Conservation (phyloP, 2,888 invertebrate species). For the Xanthia icteritia region DNA sequence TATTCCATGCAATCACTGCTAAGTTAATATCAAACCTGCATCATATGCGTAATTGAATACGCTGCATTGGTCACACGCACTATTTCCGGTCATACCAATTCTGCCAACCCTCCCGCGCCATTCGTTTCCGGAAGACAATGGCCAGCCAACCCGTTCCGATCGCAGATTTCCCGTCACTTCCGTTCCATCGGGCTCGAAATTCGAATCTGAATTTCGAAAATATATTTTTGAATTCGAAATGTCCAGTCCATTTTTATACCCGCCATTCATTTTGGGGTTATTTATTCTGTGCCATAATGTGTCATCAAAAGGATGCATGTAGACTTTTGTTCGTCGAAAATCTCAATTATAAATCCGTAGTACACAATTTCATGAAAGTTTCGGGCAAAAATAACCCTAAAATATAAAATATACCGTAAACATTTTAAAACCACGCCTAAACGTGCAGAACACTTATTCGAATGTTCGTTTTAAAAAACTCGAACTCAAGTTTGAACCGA, state of each 20-base stretch:
- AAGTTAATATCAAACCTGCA: constrained; percentile 20
- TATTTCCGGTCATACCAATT: constrained; percentile 81
- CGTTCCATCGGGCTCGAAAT: constrained; percentile 73
- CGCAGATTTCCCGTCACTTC: constrained; percentile 79
- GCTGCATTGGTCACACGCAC: constrained; percentile 78
- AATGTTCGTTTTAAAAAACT: constrained; percentile 54
- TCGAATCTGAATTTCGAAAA: constrained; percentile 69
- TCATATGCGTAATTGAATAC: constrained; percentile 52
- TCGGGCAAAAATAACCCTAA: neutral
- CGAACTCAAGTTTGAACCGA: constrained; percentile 52
- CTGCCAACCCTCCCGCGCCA: constrained; percentile 81
- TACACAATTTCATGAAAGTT: constrained; percentile 12
- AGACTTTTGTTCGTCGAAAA: constrained; percentile 17
- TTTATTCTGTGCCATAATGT: constrained; percentile 43
- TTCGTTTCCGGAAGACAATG: constrained; percentile 89
- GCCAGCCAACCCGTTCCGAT: constrained; percentile 83
- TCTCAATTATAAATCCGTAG: neutral
- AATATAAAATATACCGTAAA: neutral
- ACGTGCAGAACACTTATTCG: constrained; percentile 49
- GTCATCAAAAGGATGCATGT: constrained; percentile 23
- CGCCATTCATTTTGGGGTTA: constrained; percentile 53
- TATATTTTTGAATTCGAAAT: constrained; percentile 62
- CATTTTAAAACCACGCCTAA: constrained; percentile 51
- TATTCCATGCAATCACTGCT: constrained; percentile 1
- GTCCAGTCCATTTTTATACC: constrained; percentile 57